phyloP scores from a whole-genome alignment of 2,113 vertebrate genomes.

The Perca fluviatilis region DNA sequence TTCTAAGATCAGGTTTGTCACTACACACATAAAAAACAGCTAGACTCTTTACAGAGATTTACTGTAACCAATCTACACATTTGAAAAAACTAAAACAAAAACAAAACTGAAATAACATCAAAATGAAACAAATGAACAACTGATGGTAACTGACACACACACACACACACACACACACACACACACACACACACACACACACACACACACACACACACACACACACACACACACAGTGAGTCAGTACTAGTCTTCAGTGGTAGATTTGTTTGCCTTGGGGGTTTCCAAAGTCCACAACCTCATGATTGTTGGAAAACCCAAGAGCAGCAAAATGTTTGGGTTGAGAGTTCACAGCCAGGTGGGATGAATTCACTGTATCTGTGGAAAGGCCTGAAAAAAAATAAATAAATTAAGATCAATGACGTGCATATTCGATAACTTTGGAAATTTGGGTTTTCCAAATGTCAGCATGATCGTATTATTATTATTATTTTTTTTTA shows the following conservation, averaged over 20 bases:
- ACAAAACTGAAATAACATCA: background rate
- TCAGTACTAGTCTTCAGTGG: slow-evolving; percentile 16
- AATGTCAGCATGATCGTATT: background rate
- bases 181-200: background rate
- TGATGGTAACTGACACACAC: background rate
- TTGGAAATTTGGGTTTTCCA: background rate
- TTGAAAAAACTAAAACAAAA: background rate
- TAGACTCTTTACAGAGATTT: background rate
- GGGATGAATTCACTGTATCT: slow-evolving; percentile 3
- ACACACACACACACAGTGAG: slow-evolving; percentile 12
- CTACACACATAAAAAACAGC: background rate
- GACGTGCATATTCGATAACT: background rate
- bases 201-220: background rate
- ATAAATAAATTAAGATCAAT: background rate
- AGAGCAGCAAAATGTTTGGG: slow-evolving; percentile 19
- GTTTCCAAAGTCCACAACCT: slow-evolving; percentile 49
- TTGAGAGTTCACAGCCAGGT: slow-evolving; percentile 13
- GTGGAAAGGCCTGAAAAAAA: background rate
- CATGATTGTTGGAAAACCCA: slow-evolving; percentile 33
- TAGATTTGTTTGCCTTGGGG: background rate
- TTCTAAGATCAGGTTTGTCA: background rate
- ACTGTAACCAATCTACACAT: background rate
- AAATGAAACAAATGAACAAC: slow-evolving; percentile 3
- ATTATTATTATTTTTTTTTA: background rate
- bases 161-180: background rate